Evolutionary conservation across 2,888 invertebrate genomes (phyloP).

Genomic region (Leptinotarsa peninsularis): DNA sequence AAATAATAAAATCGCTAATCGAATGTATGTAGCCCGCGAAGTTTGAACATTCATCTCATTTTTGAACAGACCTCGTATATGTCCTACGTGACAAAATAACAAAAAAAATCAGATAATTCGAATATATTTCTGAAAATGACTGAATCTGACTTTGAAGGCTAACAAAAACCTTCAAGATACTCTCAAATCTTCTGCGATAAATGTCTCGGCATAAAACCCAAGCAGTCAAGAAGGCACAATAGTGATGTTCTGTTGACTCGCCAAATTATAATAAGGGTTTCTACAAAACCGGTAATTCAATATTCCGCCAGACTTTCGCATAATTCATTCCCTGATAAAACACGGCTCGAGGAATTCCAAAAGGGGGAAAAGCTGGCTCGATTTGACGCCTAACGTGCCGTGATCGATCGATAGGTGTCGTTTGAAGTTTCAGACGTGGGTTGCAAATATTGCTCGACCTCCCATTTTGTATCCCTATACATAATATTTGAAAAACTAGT

Average conservation of each 20-base stretch:
- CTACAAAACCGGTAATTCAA: conserved; percentile 4
- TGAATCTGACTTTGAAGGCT: too few species aligned
- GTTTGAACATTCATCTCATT: too few species aligned
- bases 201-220: background rate
- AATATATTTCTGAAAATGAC: too few species aligned
- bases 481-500: too few species aligned
- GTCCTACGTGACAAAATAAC: too few species aligned
- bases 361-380: conserved; percentile 1
- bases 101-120: too few species aligned
- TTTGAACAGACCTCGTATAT: too few species aligned
- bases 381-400: conserved; percentile 11
- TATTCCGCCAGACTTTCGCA: background rate
- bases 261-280: background rate
- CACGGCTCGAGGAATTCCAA: background rate
- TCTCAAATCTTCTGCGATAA: background rate
- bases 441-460: background rate
- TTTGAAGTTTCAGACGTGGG: background rate
- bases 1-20: too few species aligned
- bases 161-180: too few species aligned
- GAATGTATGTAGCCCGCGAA: too few species aligned
- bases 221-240: background rate
- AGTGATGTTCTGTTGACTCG: background rate
- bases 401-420: conserved; percentile 11
- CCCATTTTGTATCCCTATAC: too few species aligned
- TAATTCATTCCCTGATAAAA: conserved; percentile 8